phyloP scores from a whole-genome alignment of 2,113 vertebrate genomes.

The Phocoena phocoena region DNA sequence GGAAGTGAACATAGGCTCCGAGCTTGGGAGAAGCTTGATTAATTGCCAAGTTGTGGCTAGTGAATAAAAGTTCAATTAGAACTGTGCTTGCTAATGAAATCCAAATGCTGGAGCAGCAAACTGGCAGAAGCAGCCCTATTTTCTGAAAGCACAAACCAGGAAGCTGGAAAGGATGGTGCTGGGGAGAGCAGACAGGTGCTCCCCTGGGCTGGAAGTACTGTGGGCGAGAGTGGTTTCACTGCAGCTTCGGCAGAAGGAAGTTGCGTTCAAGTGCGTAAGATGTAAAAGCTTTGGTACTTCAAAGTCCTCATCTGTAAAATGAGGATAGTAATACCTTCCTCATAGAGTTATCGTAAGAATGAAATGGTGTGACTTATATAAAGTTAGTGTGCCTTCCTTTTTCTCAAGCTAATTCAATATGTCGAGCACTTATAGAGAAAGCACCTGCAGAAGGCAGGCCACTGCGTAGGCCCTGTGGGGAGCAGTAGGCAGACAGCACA shows the following conservation, averaged over 20 bases:
- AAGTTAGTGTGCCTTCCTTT: not conserved
- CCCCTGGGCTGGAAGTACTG: not conserved
- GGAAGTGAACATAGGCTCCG: not conserved
- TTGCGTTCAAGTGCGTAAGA: not conserved
- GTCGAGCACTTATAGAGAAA: not conserved
- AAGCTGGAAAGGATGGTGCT: not conserved
- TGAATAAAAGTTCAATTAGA: constrained; percentile 60
- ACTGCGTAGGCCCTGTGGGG: not conserved
- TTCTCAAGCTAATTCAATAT: not conserved
- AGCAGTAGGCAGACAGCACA: not conserved
- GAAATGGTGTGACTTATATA: not conserved
- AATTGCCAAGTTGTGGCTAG: constrained; percentile 38
- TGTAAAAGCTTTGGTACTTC: not conserved
- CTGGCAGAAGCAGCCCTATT: not conserved
- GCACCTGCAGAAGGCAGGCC: not conserved
- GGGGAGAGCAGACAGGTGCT: not conserved
- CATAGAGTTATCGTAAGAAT: not conserved
- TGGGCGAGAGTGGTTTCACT: not conserved
- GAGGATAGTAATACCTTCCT: not conserved
- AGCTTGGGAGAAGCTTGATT: constrained; percentile 47
- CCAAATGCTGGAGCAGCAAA: not conserved
- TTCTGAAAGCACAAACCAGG: not conserved
- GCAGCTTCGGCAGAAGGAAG: not conserved
- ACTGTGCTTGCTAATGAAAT: constrained; percentile 61
- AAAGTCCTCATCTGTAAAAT: not conserved